Conservation (phyloP, 30 jellyfish, hydroid and myxozoan genomes). For the Pseudorhiza aurosa region DNA sequence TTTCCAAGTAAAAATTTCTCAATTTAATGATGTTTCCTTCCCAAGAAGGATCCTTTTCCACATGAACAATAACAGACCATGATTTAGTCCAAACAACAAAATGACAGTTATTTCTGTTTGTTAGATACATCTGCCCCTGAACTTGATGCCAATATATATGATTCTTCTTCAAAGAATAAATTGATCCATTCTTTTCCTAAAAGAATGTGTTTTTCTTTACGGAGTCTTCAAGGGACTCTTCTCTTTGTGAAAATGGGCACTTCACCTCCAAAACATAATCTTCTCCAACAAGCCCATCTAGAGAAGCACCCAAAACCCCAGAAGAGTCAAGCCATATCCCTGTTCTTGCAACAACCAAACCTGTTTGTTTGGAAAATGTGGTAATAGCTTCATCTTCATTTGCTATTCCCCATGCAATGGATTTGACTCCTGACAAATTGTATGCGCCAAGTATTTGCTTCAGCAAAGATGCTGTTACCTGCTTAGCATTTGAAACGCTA, state of each 20-base stretch:
- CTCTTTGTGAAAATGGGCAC: conserved; percentile 41
- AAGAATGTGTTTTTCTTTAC: conserved; percentile 3
- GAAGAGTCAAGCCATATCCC: conserved; percentile 20
- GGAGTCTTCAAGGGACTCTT: conserved; percentile 15
- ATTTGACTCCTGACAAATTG: conserved; percentile 27
- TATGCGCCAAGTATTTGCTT: not conserved
- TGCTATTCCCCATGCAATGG: conserved; percentile 47
- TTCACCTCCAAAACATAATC: conserved; percentile 23
- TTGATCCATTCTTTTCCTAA: conserved; percentile 1
- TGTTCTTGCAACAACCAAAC: not conserved
- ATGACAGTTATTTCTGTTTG: conserved; percentile 12
- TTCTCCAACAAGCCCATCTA: conserved; percentile 24
- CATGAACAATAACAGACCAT: not conserved
- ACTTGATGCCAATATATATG: conserved; percentile 27
- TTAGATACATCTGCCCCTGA: conserved; percentile 12
- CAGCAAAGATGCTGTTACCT: conserved; percentile 26
- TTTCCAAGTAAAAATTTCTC: not conserved
- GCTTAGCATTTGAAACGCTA: conserved; percentile 19
- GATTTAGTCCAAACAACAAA: conserved; percentile 16
- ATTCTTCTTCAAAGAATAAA: not conserved
- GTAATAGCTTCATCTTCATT: conserved; percentile 46
- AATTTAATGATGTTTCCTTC: not conserved
- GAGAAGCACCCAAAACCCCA: conserved; percentile 30
- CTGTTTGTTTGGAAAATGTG: conserved; percentile 15
- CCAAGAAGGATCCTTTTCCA: conserved; percentile 7